Conservation (phyloP, 1,140 invertebrate genomes). For the Hyles euphorbiae region DNA sequence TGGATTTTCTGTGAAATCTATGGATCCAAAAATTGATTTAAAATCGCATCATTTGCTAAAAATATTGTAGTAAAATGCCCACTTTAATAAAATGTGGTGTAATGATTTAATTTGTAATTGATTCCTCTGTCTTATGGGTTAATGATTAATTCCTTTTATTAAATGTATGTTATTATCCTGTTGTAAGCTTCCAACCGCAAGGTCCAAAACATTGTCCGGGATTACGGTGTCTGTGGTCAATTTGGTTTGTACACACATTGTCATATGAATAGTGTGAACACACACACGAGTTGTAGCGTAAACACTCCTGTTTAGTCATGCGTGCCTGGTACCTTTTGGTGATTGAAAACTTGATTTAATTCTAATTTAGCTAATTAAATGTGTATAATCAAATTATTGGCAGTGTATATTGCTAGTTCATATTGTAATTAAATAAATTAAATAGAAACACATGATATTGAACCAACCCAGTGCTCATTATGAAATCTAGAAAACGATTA, state of each 20-base stretch:
- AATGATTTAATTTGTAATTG: background rate
- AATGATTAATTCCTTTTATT: slow-evolving; percentile 17
- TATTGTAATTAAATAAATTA: too few species aligned
- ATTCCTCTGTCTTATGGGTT: slow-evolving; percentile 5
- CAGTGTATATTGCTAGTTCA: too few species aligned
- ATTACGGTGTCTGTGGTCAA: slow-evolving; percentile 72
- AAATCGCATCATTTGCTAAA: too few species aligned
- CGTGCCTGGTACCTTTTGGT: slow-evolving; percentile 5
- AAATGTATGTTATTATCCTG: slow-evolving; percentile 53
- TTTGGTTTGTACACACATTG: slow-evolving; percentile 62
- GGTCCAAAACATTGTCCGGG: slow-evolving; percentile 66
- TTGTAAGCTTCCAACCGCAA: slow-evolving; percentile 63
- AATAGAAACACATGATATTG: background rate
- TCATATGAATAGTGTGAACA: slow-evolving; percentile 28
- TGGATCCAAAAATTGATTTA: too few species aligned
- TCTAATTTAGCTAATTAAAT: background rate
- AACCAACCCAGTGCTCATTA: background rate
- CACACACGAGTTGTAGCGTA: slow-evolving; percentile 18
- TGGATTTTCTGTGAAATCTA: background rate
- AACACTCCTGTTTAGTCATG: background rate
- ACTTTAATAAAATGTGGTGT: slow-evolving; percentile 1
- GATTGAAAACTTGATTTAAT: background rate
- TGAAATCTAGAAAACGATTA: too few species aligned
- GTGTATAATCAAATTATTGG: background rate
- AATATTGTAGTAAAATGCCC: background rate